A percentile compares a stretch with the other conserved stretches of the same genome.
These are phyloP conservation scores for Dicycla oo DNA, from an alignment of 2,888 invertebrate species.

Conservation along the genomic window DNA sequence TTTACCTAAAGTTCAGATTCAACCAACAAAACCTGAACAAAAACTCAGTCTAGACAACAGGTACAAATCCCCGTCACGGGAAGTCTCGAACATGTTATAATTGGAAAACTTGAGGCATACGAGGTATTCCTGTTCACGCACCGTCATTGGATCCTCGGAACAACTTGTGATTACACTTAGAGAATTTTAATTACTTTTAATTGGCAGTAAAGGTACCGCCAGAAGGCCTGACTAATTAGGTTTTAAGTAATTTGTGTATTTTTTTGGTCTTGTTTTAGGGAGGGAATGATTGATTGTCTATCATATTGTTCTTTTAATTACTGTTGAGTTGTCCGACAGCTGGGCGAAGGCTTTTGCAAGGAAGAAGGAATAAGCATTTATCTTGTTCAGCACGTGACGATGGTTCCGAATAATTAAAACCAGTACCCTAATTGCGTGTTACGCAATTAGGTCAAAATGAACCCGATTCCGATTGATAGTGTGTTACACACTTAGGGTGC, in stretches of 20 bases:
- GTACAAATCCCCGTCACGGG: conserved; percentile 32
- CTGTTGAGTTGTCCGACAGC: neutral
- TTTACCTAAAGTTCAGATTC: neutral
- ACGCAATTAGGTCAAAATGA: no score
- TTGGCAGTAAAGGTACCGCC: conserved; percentile 11
- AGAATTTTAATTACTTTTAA: conserved; percentile 64
- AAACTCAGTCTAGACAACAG: conserved; percentile 49
- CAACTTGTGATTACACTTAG: conserved; percentile 46
- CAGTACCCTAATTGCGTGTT: no score
- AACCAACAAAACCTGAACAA: conserved; percentile 5
- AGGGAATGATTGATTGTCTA: conserved; percentile 26
- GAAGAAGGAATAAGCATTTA: neutral
- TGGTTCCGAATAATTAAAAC: neutral
- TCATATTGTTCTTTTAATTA: conserved; percentile 3
- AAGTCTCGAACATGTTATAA: conserved; percentile 68
- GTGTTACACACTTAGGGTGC: no score
- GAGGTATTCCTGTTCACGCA: conserved; percentile 52
- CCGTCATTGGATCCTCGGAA: conserved; percentile 52
- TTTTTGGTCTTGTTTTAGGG: neutral
- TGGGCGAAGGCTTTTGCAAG: neutral
- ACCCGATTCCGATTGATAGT: no score
- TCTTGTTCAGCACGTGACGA: neutral
- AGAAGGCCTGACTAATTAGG: conserved; percentile 19
- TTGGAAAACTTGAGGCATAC: conserved; percentile 70
- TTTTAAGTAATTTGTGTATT: conserved; percentile 17